Percentiles rank a stretch among this genome's conserved stretches.
Evolutionary conservation across 1,140 invertebrate species (phyloP).

Genomic region (Drosophila pseudoananassae): DNA sequence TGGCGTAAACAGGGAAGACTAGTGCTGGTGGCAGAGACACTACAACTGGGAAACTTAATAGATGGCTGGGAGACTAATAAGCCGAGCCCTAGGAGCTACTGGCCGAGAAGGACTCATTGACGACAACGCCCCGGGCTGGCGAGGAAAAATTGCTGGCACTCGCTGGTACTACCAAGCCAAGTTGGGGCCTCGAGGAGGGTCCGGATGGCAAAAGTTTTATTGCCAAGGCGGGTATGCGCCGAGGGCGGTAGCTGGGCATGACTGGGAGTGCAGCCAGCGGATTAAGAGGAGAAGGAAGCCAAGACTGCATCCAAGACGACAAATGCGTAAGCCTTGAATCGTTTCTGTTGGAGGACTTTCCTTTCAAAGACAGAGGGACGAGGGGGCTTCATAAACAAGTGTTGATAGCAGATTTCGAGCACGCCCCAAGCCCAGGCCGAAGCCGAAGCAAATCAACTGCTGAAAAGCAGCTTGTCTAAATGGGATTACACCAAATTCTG

Average conservation of each 20-base stretch:
- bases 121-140: slow-evolving; percentile 26
- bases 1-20: slow-evolving; percentile 21
- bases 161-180: neutral
- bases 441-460: slow-evolving; percentile 31
- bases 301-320: slow-evolving; percentile 43
- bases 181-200: slow-evolving; percentile 1
- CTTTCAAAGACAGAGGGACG: slow-evolving; percentile 13
- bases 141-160: slow-evolving; percentile 25
- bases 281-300: slow-evolving; percentile 49
- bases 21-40: too few species aligned
- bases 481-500: slow-evolving; percentile 69
- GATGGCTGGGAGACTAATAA: neutral
- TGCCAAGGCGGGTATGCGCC: too few species aligned
- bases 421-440: slow-evolving; percentile 16
- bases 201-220: slow-evolving; percentile 60
- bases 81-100: too few species aligned
- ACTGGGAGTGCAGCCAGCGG: slow-evolving; percentile 60
- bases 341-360: slow-evolving; percentile 2
- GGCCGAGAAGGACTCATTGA: slow-evolving; percentile 49
- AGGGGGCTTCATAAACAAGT: slow-evolving; percentile 61
- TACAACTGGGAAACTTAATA: neutral
- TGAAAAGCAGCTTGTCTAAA: slow-evolving; percentile 69
- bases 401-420: slow-evolving; percentile 65
- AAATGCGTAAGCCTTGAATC: slow-evolving; percentile 58
- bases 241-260: slow-evolving; percentile 48